Base-by-base conservation (phyloP, 2,888 invertebrate species). In the Malthinus seriepunctatus region DNA sequence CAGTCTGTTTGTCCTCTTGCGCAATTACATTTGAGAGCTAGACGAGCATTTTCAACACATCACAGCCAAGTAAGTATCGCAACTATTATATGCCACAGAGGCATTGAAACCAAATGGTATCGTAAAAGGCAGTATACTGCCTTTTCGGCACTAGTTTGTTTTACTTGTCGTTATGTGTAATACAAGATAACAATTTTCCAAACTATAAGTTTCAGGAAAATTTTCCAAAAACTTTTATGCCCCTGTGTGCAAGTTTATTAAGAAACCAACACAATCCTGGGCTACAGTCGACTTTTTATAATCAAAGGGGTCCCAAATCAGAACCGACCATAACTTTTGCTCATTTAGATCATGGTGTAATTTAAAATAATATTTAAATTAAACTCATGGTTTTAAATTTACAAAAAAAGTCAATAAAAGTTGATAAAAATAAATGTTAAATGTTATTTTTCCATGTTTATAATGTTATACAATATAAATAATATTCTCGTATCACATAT, bases 11-110 rank as follows among this genome's bases (percentile, higher is more conserved):
- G 76, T 67, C 73, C 78, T 3, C 69, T 79, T 11, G 68, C 75
- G 42, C 76, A 77, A 60, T 70, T 80, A 7, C 80, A 79, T 65
- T 73, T 77, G 55, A 68, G 79, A 54, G 80, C 80, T 1, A 73
- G 77, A 51, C 66, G 69, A 31, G 75, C 78, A 2, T 77, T 72
- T 62, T 75, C 75, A 15, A 67, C 71, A 11, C 71, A 73, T 47
- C 68, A 73, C 31, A 76, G 73, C 60, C 73, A 76, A 68, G 77
- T 77, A 67, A 60, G 34, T 32, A 11, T 1, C 23, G 23, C 5
- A 23, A 23, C 23, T 23, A 3, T 5, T 23, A 23, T 5, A 23
- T 5, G 2, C 3, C 23, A 23, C 5, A 6, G 4, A 31, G 2
- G 23, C 23, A 23, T 23, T 32, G 4, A 31, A 32, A 9, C 32